Evolutionary conservation across 1,140 invertebrate species (phyloP).

Genomic region (Acarapis woodi): DNA sequence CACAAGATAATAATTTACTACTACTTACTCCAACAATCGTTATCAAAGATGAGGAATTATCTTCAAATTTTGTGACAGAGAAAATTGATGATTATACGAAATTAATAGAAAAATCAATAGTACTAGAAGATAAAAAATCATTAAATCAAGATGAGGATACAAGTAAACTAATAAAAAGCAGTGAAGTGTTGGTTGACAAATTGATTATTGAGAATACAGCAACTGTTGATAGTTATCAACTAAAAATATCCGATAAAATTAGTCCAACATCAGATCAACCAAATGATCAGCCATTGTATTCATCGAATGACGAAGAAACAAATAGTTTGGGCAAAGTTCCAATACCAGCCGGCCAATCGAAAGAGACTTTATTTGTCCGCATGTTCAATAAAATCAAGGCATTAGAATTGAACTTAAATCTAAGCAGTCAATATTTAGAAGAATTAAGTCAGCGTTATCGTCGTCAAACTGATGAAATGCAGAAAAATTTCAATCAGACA

Average conservation of each 20-base stretch:
- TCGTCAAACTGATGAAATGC: conserved; percentile 82
- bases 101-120: no score
- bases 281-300: conserved; percentile 25
- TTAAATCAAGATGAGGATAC: no score
- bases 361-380: conserved; percentile 79
- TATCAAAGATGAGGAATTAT: no score
- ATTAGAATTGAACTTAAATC: conserved; percentile 77
- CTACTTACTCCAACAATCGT: no score
- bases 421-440: conserved; percentile 78
- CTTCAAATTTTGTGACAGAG: no score
- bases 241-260: neutral
- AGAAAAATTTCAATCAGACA: conserved; percentile 48
- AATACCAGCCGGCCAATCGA: conserved; percentile 17
- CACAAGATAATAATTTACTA: no score
- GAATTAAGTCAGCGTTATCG: conserved; percentile 77
- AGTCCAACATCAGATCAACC: neutral
- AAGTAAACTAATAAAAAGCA: no score
- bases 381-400: conserved; percentile 82
- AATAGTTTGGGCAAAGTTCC: conserved; percentile 7
- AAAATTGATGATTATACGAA: no score
- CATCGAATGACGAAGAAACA: conserved; percentile 16
- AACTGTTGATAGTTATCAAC: neutral
- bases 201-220: no score
- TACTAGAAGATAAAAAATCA: no score
- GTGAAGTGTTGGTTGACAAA: no score